Conservation (phyloP, 1,140 invertebrate species). For the Lysiphlebus fabarum region DNA sequence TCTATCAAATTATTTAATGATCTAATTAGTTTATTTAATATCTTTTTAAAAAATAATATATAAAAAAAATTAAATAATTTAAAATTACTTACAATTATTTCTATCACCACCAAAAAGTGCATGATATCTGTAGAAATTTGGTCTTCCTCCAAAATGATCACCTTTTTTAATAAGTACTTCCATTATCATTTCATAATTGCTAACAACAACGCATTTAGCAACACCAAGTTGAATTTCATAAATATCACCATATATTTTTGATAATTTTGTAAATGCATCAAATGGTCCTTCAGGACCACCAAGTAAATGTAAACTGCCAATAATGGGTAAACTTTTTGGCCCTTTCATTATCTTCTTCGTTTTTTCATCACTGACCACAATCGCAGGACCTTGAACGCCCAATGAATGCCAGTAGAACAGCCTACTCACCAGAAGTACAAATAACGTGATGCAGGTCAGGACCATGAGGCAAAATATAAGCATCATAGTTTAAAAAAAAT, state of each 20-base stretch:
- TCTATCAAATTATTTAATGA: too few species aligned
- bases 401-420: neutral
- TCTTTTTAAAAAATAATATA: too few species aligned
- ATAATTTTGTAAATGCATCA: constrained; percentile 67
- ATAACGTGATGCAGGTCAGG: constrained; percentile 8
- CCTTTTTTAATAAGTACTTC: constrained; percentile 80
- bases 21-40: too few species aligned
- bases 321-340: constrained; percentile 65
- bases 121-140: constrained; percentile 74
- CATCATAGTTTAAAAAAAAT: constrained; percentile 1
- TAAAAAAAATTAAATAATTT: constrained; percentile 6
- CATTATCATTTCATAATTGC: constrained; percentile 68
- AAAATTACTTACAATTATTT: constrained; percentile 70
- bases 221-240: constrained; percentile 71
- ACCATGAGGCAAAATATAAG: constrained; percentile 14
- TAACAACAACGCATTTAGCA: constrained; percentile 72
- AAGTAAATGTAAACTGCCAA: constrained; percentile 70
- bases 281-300: constrained; percentile 67
- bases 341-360: constrained; percentile 54
- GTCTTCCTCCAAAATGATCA: constrained; percentile 74
- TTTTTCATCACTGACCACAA: neutral
- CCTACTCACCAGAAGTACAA: constrained; percentile 3
- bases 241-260: constrained; percentile 71
- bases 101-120: constrained; percentile 71
- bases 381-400: too few species aligned